Percentiles rank a stretch among this genome's conserved stretches.
Conservation (phyloP, 30 jellyfish, hydroid and myxozoan genomes). For the Catostylus mosaicus region DNA sequence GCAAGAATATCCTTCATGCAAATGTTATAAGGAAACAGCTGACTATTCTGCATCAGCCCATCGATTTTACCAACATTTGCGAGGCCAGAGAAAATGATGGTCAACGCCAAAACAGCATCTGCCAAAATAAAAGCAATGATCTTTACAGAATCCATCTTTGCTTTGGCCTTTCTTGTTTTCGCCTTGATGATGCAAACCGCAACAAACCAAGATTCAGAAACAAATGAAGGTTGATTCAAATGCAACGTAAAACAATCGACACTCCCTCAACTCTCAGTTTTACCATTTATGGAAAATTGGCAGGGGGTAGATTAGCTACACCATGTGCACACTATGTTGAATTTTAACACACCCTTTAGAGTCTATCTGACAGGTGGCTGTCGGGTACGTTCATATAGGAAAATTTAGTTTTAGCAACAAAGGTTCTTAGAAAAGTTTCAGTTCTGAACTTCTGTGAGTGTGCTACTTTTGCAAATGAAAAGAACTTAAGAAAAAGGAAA, state of each 20-base stretch:
- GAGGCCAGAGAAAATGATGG: conserved; percentile 34
- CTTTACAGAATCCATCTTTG: conserved; percentile 29
- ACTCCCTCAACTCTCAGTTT: neutral
- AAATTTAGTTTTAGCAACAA: too few relatives aligned
- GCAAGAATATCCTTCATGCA: neutral
- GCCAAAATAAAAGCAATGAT: neutral
- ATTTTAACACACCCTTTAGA: neutral
- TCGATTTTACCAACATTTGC: conserved; percentile 36
- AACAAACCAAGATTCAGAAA: neutral
- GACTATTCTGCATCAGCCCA: neutral
- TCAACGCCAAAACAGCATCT: conserved; percentile 1
- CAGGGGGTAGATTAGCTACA: too few relatives aligned
- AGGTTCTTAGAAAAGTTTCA: too few relatives aligned
- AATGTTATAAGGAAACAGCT: conserved; percentile 40
- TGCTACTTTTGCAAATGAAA: too few relatives aligned
- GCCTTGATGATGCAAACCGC: neutral
- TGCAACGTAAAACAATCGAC: neutral
- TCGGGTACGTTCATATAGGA: too few relatives aligned
- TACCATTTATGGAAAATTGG: conserved; percentile 11
- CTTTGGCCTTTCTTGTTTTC: neutral
- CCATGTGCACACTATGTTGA: neutral
- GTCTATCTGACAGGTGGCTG: neutral
- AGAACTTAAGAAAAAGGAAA: too few relatives aligned
- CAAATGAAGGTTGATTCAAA: neutral
- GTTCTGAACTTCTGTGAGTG: too few relatives aligned